Evolutionary conservation across 92 coral and sea anemone genomes (phyloP).

Genomic region (Palythoa heliodiscus): DNA sequence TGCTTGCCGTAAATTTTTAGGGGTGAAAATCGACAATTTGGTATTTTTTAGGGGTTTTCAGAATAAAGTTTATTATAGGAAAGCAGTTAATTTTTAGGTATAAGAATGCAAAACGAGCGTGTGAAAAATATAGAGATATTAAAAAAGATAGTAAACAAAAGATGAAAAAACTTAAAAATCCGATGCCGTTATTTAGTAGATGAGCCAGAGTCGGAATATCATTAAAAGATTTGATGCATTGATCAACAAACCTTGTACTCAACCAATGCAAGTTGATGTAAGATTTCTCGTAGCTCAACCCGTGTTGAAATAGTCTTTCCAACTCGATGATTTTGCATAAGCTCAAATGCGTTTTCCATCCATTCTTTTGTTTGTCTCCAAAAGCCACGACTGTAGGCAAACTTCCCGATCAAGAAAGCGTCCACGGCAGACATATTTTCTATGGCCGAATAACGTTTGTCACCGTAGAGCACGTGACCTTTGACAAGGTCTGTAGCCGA

Average conservation of each 20-base stretch:
- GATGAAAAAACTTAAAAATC: too few relatives aligned
- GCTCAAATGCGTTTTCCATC: constrained; percentile 15
- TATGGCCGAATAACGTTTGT: neutral
- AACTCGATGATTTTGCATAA: constrained; percentile 3
- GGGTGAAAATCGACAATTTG: too few relatives aligned
- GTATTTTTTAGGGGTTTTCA: too few relatives aligned
- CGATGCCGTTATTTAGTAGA: too few relatives aligned
- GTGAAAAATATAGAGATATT: too few relatives aligned
- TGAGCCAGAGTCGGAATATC: too few relatives aligned
- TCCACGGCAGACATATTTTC: constrained; percentile 32
- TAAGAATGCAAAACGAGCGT: too few relatives aligned
- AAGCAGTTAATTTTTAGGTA: too few relatives aligned
- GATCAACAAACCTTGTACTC: neutral
- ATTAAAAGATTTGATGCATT: too few relatives aligned
- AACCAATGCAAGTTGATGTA: constrained; percentile 8
- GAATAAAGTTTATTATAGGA: too few relatives aligned
- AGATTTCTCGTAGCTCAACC: constrained; percentile 5
- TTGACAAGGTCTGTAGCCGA: constrained; percentile 14
- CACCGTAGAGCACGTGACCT: constrained; percentile 13
- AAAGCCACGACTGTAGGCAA: constrained; percentile 1
- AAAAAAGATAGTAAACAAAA: too few relatives aligned
- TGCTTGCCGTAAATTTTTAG: too few relatives aligned
- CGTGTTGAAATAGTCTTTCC: neutral
- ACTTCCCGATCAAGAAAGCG: constrained; percentile 16
- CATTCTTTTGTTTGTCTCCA: constrained; percentile 34